Evolutionary conservation across 2,888 invertebrate genomes (phyloP), one percentile per base, ranked within the genome.

Genomic region (Liodrosophila aerea): DNA sequence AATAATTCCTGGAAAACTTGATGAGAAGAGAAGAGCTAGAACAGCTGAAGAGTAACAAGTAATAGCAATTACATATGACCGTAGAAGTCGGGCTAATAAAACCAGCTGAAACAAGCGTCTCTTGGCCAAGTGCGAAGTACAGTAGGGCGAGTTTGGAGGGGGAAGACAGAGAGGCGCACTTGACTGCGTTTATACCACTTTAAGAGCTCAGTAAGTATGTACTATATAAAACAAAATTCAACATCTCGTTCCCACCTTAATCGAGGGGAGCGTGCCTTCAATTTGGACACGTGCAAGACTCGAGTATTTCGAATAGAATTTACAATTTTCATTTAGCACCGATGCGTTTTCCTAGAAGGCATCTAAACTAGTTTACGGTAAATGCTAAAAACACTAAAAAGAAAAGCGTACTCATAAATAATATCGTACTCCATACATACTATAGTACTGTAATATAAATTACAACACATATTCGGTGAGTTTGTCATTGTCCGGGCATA

Each of bases 1-100:
- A 51, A 70, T 60, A 77, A 46, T 77, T 77, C 76, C 39, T 22
- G 44, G 85, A 77, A 77, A 60, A 52, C 18, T 18, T 39, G 7
- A 18, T 18, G n/a, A 40, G 29, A n/a, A 30, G 7, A 29, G 11
- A 9, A 22, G 16, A 30, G 8, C 9, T n/a, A 45, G 15, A 29
- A 4, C n/a, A 22, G 40, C 27, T 22, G 30, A 34, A 33, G 44
- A 40, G 37, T 60, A 52, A 59, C 58, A 80, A 65, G 72, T 72
- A 76, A 72, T 85, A 74, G 82, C 82, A 85, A 77, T 82, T 85
- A 85, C 75, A 82, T 59, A 53, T 62, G 56, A 60, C 22, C 47
- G 41, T 22, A 5, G 22, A 43, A 53, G 27, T 34, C 52, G 43
- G 30, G 60, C 70, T 60, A 76, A 76, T 76, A 83, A 83, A 73